A percentile compares a stretch with the other conserved stretches of the same genome.
Conservation (phyloP, 30 jellyfish, hydroid and myxozoan species). For the Clytia hemisphaerica region DNA sequence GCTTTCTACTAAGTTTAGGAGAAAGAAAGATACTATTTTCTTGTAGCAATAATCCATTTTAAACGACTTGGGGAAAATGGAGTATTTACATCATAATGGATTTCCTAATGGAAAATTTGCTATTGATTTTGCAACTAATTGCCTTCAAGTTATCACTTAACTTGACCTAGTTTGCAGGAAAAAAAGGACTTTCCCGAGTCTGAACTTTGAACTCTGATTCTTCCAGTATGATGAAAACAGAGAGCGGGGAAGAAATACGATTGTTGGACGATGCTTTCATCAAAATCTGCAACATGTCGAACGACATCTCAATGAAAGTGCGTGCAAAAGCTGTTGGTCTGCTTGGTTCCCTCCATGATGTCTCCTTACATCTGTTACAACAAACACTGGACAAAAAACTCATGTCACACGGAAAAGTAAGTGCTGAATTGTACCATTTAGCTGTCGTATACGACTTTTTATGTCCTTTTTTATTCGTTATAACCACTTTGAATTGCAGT, state of each 20-base stretch:
- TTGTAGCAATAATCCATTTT: too few species aligned
- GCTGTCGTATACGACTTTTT: too few species aligned
- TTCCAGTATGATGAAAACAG: slow-evolving; percentile 18
- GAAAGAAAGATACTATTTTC: too few species aligned
- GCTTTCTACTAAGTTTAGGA: too few species aligned
- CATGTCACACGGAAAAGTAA: slow-evolving; percentile 81
- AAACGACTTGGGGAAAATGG: too few species aligned
- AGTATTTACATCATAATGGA: too few species aligned
- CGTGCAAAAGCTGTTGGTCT: slow-evolving; percentile 92
- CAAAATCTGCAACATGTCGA: slow-evolving; percentile 83
- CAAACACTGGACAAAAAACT: slow-evolving; percentile 86
- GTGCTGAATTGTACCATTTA: slow-evolving; percentile 5
- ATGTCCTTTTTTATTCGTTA: too few species aligned
- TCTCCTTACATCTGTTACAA: slow-evolving; percentile 52
- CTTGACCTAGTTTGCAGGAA: background rate
- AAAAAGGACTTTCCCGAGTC: too few species aligned
- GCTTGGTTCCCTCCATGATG: slow-evolving; percentile 84
- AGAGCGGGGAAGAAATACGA: slow-evolving; percentile 32
- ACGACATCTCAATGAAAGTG: slow-evolving; percentile 89
- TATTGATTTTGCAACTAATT: background rate
- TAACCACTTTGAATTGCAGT: too few species aligned
- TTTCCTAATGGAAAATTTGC: background rate
- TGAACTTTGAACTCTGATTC: too few species aligned
- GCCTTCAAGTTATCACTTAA: background rate
- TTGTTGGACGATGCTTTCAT: slow-evolving; percentile 80